Conservation (phyloP, 2,888 invertebrate species). For the Endotricha flammealis region DNA sequence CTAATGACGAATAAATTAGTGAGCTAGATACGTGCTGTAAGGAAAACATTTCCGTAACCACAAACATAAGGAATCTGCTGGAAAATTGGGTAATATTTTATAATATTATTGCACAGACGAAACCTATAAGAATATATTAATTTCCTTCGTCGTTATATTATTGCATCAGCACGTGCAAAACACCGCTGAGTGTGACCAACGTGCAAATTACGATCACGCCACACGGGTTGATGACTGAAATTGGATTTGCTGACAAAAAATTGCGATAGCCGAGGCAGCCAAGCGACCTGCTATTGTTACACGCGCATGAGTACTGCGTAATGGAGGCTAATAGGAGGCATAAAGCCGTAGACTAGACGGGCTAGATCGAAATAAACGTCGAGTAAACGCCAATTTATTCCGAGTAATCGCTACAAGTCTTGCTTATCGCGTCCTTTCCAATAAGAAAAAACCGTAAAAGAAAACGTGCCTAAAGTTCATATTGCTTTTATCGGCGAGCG, state of each 20-base stretch:
- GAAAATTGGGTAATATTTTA: no score
- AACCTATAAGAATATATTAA: conserved; percentile 10
- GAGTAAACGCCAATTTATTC: no score
- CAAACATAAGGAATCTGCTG: no score
- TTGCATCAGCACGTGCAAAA: conserved; percentile 16
- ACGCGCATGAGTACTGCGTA: not conserved
- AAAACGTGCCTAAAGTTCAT: conserved; percentile 22
- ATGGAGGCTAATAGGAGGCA: no score
- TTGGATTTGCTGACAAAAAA: conserved; percentile 29
- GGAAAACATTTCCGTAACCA: no score
- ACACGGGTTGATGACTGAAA: conserved; percentile 25
- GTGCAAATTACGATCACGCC: conserved; percentile 16
- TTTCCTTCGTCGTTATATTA: conserved; percentile 5
- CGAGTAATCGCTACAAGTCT: conserved; percentile 17
- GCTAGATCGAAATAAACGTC: no score
- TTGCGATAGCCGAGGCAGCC: conserved; percentile 15
- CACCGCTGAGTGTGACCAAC: conserved; percentile 16
- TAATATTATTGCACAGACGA: no score
- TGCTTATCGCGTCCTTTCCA: conserved; percentile 20
- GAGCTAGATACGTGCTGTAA: no score
- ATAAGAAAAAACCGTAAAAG: conserved; percentile 25
- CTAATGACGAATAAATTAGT: no score
- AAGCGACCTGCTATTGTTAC: not conserved
- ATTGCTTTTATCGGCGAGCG: conserved; percentile 22
- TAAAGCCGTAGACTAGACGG: no score